A percentile compares a stretch with the other conserved stretches of the same genome.
Conservation (phyloP, 2,888 invertebrate species). For the Ryuthela nishihirai region DNA sequence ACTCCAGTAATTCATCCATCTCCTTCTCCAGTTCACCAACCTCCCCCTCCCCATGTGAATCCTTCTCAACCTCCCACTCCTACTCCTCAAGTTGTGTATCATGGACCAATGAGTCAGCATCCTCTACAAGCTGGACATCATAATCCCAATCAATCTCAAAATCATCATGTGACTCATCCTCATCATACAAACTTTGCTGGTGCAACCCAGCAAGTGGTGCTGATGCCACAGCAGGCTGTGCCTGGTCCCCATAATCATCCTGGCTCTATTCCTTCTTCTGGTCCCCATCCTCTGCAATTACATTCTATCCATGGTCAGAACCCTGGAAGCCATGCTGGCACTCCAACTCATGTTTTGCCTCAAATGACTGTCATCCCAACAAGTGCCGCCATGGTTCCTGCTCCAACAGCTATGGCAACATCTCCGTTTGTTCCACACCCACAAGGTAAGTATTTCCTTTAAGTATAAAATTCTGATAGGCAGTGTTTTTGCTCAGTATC, state of each 20-base stretch:
- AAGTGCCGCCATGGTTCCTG: conserved; percentile 13
- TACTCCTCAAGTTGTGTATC: conserved; percentile 18
- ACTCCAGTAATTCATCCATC: conserved; percentile 27
- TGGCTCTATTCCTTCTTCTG: conserved; percentile 1
- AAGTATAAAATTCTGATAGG: too few species aligned
- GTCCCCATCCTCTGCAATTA: conserved; percentile 10
- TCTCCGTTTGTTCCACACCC: conserved; percentile 21
- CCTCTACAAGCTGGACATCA: conserved; percentile 10
- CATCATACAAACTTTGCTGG: conserved; percentile 9
- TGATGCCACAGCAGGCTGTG: conserved; percentile 21
- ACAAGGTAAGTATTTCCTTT: conserved; percentile 19
- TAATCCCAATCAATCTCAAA: conserved; percentile 1
- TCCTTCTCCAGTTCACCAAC: conserved; percentile 26
- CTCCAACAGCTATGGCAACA: conserved; percentile 7
- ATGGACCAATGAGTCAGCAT: conserved; percentile 6
- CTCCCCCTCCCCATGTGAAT: conserved; percentile 4
- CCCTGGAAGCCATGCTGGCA: conserved; percentile 2
- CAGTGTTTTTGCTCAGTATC: too few species aligned
- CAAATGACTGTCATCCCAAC: conserved; percentile 26
- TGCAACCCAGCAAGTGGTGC: conserved; percentile 23
- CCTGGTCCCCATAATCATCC: not conserved
- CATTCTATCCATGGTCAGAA: conserved; percentile 10
- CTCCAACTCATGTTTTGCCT: conserved; percentile 9
- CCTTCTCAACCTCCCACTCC: conserved; percentile 11
- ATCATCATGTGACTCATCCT: conserved; percentile 5